Base-by-base conservation (phyloP, 2,797 vertebrate species). In the Myioborus melanocephalus region DNA sequence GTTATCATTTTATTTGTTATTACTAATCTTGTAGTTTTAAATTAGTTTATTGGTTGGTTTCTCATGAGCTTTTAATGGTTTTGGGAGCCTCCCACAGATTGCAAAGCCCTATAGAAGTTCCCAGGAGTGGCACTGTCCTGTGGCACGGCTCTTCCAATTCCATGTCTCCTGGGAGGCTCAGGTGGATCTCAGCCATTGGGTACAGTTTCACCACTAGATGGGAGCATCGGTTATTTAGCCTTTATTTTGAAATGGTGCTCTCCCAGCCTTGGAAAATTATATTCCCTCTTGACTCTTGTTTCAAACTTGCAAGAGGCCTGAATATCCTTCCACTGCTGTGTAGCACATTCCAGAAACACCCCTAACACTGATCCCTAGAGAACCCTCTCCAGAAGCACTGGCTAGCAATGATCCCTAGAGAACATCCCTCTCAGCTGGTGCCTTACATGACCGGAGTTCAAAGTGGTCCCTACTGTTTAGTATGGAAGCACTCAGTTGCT, bases 151-250 rank as follows among this genome's bases (percentile, higher is more conserved):
- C 39, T 16, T 61, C 39, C 64, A 19, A 2, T 12, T 55, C 59
- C 14, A 0, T 7, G 21, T 63, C 5, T 14, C 73, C 65, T 18
- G 50, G 35, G 16, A 80, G 49, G 34, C 44, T 73, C 18, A 22
- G 34, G 5, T 5, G 37, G 64, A 10, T 37, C 23, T 21, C 37
- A 89, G 13, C 59, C 76, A 65, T 16, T 35, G 16, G 52, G 12
- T 64, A 46, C 20, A 52, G 47, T 72, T 92, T 86, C 82, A 91
- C 94, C 94, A 88, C 94, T 95, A 94, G 94, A 73, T 86, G 92
- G 91, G 76, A 95, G 84, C 83, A 86, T 82, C 21, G 57, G 17
- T 94, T 95, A 85, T 68, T 86, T 69, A 79, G 85, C 94, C 30
- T 91, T 93, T 78, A 2, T 57, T 93, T 92, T 83, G 87, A 81